Conservation (phyloP, 2,113 vertebrate genomes). For the Butastur rufipennis region DNA sequence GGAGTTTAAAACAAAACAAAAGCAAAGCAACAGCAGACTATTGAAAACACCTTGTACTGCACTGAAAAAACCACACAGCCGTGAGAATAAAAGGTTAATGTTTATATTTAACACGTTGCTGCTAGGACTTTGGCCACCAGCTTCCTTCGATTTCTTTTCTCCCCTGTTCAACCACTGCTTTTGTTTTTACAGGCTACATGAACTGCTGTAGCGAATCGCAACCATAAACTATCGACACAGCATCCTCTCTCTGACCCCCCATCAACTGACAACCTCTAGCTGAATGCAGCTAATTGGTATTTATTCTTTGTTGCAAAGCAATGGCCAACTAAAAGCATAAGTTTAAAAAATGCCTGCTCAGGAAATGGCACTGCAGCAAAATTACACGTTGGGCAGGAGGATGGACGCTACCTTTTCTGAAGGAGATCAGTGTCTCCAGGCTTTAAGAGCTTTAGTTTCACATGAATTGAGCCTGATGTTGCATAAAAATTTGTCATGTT, state of each 20-base stretch:
- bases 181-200: background rate
- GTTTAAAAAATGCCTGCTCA: background rate
- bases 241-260: background rate
- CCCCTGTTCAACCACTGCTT: background rate
- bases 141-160: background rate
- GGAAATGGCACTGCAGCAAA: background rate
- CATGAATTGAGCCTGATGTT: conserved; percentile 2
- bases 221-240: accelerated
- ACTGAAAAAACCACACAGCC: background rate
- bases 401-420: background rate
- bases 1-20: background rate
- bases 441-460: conserved; percentile 11
- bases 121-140: background rate
- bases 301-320: background rate
- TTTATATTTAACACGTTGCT: background rate
- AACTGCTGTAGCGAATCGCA: background rate
- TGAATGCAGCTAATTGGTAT: background rate
- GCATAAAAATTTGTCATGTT: background rate
- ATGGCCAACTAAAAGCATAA: background rate
- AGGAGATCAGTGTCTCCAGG: background rate
- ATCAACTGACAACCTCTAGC: background rate
- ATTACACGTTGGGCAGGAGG: background rate
- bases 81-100: background rate
- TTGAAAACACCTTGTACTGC: background rate
- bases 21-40: background rate